Evolutionary conservation across 2,797 vertebrate species (phyloP).

Genomic region (Molossus alvarezi): DNA sequence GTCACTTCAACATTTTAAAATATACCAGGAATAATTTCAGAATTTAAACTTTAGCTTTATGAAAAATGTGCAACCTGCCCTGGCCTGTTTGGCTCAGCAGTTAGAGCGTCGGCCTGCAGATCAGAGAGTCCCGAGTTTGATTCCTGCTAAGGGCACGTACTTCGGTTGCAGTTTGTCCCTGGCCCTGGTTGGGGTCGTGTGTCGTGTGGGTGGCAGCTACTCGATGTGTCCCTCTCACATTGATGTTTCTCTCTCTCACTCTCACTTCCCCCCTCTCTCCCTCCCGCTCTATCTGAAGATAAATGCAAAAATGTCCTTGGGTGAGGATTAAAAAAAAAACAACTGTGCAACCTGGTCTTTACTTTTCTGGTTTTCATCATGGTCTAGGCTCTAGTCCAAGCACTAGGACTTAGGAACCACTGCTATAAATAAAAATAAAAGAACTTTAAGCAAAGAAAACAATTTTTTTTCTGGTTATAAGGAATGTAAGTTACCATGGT

Average conservation of each 20-base stretch:
- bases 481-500: background rate
- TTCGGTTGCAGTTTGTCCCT: too few relatives aligned
- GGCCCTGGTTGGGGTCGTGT: too few relatives aligned
- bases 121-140: too few relatives aligned
- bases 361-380: conserved; percentile 30
- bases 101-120: too few relatives aligned
- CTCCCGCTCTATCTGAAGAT: too few relatives aligned
- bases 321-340: background rate
- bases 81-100: too few relatives aligned
- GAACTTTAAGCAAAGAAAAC: conserved; percentile 24
- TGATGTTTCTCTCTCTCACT: too few relatives aligned
- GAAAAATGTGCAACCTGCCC: conserved; percentile 52
- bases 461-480: conserved; percentile 48
- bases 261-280: too few relatives aligned
- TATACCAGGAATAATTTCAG: conserved; percentile 53
- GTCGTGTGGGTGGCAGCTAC: too few relatives aligned
- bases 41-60: conserved; percentile 60
- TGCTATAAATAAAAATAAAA: conserved; percentile 54
- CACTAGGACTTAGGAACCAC: conserved; percentile 18
- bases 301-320: too few relatives aligned
- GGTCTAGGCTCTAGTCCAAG: background rate
- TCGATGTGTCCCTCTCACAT: too few relatives aligned
- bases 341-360: conserved; percentile 46
- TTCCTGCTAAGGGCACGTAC: too few relatives aligned
- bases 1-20: conserved; percentile 39